Evolutionary conservation across 2,113 vertebrate genomes (phyloP), one percentile per base, ranked within the genome.

Genomic region (Grantiella picta): DNA sequence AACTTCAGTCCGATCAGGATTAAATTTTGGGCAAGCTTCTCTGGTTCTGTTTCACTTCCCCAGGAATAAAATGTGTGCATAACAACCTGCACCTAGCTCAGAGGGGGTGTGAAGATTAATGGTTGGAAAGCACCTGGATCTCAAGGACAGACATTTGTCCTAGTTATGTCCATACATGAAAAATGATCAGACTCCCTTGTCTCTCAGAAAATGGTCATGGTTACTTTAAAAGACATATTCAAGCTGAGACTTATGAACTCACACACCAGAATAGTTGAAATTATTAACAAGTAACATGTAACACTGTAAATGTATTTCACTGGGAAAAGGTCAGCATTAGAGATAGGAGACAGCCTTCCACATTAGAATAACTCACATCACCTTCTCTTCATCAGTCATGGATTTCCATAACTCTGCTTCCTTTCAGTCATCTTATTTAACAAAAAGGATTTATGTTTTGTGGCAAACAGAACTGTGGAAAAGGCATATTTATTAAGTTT

Each of bases 101-200:
- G 38, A 78, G 82, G 21, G 53, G 80, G 60, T 90, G 53, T 68
- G 93, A 95, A 93, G 93, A 94, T 96, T 93, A 83, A 93, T 93
- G 76, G 66, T 14, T 95, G 80, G 72, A 89, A 84, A 70, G 38
- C 64, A 90, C 40, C 80, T 83, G 88, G 80, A 75, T 72, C 53
- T 40, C 90, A 97, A 93, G 93, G 90, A 94, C 90, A 94, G 80
- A 75, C 45, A 53, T 69, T 86, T 77, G 88, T 78, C 83, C 95
- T 35, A 90, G 76, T 89, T 97, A 79, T 3, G 49, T 87, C 85
- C 64, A 21, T 13, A 12, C 12, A 44, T 90, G 91, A 96, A 94
- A 95, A 96, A 96, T 72, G 36, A 91, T 52, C 89, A 54, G 29
- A 53, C 28, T 42, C 22, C 25, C 44, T 22, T 52, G 42, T 73